These are phyloP conservation scores for Tupaia chinensis DNA, from an alignment of 2,113 vertebrate genomes.

Conservation along the genomic window DNA sequence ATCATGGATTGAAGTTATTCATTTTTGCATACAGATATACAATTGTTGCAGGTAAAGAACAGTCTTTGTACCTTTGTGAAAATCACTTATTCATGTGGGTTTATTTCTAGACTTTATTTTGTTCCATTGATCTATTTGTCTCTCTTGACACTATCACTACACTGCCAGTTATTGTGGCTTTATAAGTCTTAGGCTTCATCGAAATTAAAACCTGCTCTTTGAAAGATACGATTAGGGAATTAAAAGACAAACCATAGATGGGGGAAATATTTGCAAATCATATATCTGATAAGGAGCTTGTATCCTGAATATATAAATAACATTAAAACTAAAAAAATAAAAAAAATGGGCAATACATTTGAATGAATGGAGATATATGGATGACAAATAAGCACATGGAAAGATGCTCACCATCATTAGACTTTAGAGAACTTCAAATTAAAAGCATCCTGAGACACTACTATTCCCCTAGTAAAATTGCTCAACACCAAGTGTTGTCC, in stretches of 20 bases:
- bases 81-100: slow-evolving; percentile 40
- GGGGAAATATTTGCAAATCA: slow-evolving; percentile 36
- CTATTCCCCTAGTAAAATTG: not conserved
- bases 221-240: slow-evolving; percentile 26
- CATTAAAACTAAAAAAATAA: slow-evolving; percentile 44
- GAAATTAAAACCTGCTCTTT: slow-evolving; percentile 55
- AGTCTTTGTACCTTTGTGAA: not conserved
- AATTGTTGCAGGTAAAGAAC: slow-evolving; percentile 49
- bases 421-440: not conserved
- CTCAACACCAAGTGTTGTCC: not conserved
- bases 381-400: not conserved
- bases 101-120: slow-evolving; percentile 45
- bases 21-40: slow-evolving; percentile 31
- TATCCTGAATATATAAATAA: slow-evolving; percentile 30
- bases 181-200: not conserved
- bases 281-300: not conserved
- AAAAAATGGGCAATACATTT: not conserved
- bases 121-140: slow-evolving; percentile 20
- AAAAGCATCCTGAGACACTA: not conserved
- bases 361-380: not conserved
- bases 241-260: slow-evolving; percentile 35
- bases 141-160: slow-evolving; percentile 17
- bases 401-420: not conserved
- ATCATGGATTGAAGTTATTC: slow-evolving; percentile 38
- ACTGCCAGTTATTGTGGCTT: not conserved